phyloP scores from a whole-genome alignment of 2,797 vertebrate genomes.

The Gymnothorax reevesii region DNA sequence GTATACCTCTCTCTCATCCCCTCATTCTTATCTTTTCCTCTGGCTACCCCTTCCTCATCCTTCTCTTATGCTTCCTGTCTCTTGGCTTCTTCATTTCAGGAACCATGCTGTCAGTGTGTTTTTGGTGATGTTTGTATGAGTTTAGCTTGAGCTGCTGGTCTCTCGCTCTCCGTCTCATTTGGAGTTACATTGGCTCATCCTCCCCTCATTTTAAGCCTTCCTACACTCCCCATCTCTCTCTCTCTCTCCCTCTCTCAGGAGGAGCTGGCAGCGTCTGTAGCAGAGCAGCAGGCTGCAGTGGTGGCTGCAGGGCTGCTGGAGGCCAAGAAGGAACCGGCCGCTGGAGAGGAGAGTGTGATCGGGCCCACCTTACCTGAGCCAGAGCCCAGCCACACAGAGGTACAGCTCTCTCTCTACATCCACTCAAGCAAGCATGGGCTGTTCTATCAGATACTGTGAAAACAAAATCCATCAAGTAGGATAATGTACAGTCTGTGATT shows the following conservation, averaged over 20 bases:
- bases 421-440: background rate
- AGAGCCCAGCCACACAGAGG: conserved; percentile 70
- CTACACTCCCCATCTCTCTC: background rate
- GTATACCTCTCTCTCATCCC: background rate
- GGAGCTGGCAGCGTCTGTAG: conserved; percentile 74
- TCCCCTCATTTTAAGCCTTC: background rate
- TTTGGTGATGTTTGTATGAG: no score
- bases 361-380: conserved; percentile 80
- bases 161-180: background rate
- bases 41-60: background rate
- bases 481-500: no score
- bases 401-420: conserved; percentile 15
- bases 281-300: conserved; percentile 76
- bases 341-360: conserved; percentile 68
- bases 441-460: no score
- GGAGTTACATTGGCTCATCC: no score
- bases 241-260: conserved; percentile 67
- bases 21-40: background rate
- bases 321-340: conserved; percentile 67
- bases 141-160: no score
- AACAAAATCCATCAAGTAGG: no score
- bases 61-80: background rate
- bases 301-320: conserved; percentile 72
- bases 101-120: no score
- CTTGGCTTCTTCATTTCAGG: no score